A percentile compares a stretch with the other conserved stretches of the same genome.
phyloP scores from a whole-genome alignment of 1,140 invertebrate genomes.

The Nasonia giraulti region DNA sequence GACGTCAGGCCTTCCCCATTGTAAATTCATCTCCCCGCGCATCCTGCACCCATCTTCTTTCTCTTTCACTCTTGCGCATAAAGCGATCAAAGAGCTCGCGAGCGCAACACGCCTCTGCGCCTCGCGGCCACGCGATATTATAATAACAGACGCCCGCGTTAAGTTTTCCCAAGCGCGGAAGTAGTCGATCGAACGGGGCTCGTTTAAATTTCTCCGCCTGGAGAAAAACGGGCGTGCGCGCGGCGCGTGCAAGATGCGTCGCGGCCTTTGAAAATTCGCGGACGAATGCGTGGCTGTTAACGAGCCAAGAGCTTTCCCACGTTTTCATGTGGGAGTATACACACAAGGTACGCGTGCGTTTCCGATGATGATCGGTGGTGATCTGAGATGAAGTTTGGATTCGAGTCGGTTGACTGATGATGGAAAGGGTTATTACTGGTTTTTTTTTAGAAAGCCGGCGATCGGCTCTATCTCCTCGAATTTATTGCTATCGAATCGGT shows the following conservation, averaged over 20 bases:
- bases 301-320: slow-evolving; percentile 16
- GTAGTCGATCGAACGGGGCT: slow-evolving; percentile 12
- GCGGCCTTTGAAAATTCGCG: slow-evolving; percentile 9
- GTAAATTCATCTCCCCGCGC: neutral
- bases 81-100: slow-evolving; percentile 15
- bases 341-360: too few relatives aligned
- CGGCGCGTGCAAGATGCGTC: slow-evolving; percentile 1
- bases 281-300: neutral
- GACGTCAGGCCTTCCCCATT: neutral
- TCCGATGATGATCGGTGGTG: too few relatives aligned
- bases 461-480: too few relatives aligned
- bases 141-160: slow-evolving; percentile 28
- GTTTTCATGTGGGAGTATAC: slow-evolving; percentile 2
- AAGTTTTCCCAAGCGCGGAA: slow-evolving; percentile 42
- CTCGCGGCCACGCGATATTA: slow-evolving; percentile 24
- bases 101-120: neutral
- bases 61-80: neutral
- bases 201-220: slow-evolving; percentile 48
- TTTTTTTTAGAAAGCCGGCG: too few relatives aligned
- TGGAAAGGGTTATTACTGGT: too few relatives aligned
- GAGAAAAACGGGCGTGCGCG: slow-evolving; percentile 9
- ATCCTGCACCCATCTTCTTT: neutral
- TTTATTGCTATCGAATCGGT: too few relatives aligned
- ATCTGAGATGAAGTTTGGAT: too few relatives aligned
- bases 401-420: too few relatives aligned